Conservation (phyloP, 2,888 invertebrate species). For the Cheilosia grossa region DNA sequence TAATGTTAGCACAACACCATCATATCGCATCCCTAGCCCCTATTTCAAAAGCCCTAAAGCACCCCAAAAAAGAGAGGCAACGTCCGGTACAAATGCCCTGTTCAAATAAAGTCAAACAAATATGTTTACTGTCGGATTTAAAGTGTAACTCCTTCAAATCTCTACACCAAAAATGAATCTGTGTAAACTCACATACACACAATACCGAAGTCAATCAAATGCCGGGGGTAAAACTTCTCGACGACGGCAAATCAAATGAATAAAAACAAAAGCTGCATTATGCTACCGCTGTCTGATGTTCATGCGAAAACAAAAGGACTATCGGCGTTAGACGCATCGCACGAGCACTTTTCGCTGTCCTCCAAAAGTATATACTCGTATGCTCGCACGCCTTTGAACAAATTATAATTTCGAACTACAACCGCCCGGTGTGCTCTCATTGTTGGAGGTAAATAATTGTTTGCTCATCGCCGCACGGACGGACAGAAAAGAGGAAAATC, state of each 20-base stretch:
- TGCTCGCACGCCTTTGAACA: slow-evolving; percentile 3
- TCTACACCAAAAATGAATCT: not conserved
- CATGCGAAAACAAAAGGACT: not conserved
- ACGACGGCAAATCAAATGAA: not conserved
- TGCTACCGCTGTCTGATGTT: not conserved
- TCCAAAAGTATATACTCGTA: not conserved
- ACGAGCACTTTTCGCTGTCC: not conserved
- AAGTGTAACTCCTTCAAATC: not conserved
- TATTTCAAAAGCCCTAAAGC: not conserved
- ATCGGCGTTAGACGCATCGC: not conserved
- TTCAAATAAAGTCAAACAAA: not conserved
- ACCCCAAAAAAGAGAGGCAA: not conserved
- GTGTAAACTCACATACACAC: not conserved
- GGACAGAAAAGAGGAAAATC: not conserved
- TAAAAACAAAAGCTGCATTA: slow-evolving; percentile 5
- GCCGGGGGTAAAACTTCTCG: not conserved
- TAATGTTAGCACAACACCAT: too few species aligned
- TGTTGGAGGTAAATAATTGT: slow-evolving; percentile 7
- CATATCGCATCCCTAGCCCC: not conserved
- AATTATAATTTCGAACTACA: slow-evolving; percentile 12
- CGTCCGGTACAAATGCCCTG: not conserved
- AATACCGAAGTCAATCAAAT: not conserved
- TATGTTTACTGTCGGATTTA: not conserved
- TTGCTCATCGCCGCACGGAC: not conserved
- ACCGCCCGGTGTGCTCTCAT: slow-evolving; percentile 4